A percentile compares a stretch with the other conserved stretches of the same genome.
Evolutionary conservation across 2,888 invertebrate genomes (phyloP).

Genomic region (Cremastinae sp.): DNA sequence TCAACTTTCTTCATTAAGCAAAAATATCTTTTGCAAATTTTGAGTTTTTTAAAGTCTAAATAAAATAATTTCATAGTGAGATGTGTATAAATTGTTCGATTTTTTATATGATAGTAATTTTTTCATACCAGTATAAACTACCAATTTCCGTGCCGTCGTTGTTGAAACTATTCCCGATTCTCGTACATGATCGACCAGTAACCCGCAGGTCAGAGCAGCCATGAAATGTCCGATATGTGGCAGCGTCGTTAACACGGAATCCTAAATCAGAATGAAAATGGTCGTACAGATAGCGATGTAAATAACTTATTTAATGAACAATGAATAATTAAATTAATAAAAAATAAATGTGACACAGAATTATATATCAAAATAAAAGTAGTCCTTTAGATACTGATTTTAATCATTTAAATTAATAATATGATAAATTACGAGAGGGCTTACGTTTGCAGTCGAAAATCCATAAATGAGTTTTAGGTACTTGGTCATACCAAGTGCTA

Average conservation of each 20-base stretch:
- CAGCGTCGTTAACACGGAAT: constrained; percentile 82
- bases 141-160: constrained; percentile 82
- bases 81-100: too few relatives aligned
- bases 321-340: too few relatives aligned
- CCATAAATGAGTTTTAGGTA: constrained; percentile 83
- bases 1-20: too few relatives aligned
- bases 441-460: constrained; percentile 83
- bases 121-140: constrained; percentile 82
- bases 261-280: constrained; percentile 73
- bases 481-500: constrained; percentile 83
- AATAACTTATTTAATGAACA: not conserved
- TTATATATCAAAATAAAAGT: too few relatives aligned
- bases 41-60: too few relatives aligned
- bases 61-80: too few relatives aligned
- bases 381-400: too few relatives aligned
- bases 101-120: too few relatives aligned
- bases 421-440: constrained; percentile 55
- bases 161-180: constrained; percentile 82
- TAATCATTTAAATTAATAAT: too few relatives aligned
- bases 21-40: not conserved
- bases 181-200: constrained; percentile 82
- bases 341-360: too few relatives aligned
- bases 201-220: constrained; percentile 82
- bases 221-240: constrained; percentile 83
- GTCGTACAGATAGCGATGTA: constrained; percentile 4